phyloP scores from a whole-genome alignment of 1,140 invertebrate species.

The Brachionus rubens region DNA sequence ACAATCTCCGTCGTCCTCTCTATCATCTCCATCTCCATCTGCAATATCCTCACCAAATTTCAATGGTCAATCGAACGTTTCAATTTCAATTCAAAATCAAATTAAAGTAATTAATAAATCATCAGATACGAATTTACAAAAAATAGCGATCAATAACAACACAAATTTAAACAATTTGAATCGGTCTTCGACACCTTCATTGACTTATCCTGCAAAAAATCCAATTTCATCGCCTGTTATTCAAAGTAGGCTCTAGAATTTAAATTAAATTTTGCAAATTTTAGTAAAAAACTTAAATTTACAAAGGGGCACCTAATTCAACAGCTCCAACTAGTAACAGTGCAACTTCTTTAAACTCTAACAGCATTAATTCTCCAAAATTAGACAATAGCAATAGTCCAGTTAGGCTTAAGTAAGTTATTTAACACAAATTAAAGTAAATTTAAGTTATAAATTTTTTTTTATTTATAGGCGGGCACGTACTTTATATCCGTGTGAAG shows the following conservation, averaged over 20 bases:
- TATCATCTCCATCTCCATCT: conserved; percentile 19
- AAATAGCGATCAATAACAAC: conserved; percentile 30
- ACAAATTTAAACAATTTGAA: not conserved
- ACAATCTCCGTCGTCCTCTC: not conserved
- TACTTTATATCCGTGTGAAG: conserved; percentile 88
- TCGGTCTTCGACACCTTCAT: conserved; percentile 16
- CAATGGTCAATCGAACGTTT: not conserved
- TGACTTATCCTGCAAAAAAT: not conserved
- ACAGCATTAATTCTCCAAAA: not conserved
- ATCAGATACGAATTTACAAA: conserved; percentile 4
- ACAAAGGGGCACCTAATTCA: not conserved
- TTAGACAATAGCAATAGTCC: not conserved
- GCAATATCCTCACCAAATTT: conserved; percentile 6
- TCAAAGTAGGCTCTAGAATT: not conserved
- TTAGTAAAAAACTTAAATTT: not conserved
- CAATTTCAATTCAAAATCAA: not conserved
- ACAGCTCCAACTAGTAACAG: not conserved
- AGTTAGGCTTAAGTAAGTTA: not conserved
- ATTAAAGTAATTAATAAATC: not conserved
- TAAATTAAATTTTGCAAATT: not conserved
- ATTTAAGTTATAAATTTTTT: no score
- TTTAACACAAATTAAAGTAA: no score
- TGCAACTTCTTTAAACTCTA: not conserved
- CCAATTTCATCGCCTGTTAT: not conserved
- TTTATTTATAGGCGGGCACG: conserved; percentile 67